These are phyloP conservation scores for Oreochromis aureus DNA, from an alignment of 2,113 vertebrate species.

Conservation along the genomic window DNA sequence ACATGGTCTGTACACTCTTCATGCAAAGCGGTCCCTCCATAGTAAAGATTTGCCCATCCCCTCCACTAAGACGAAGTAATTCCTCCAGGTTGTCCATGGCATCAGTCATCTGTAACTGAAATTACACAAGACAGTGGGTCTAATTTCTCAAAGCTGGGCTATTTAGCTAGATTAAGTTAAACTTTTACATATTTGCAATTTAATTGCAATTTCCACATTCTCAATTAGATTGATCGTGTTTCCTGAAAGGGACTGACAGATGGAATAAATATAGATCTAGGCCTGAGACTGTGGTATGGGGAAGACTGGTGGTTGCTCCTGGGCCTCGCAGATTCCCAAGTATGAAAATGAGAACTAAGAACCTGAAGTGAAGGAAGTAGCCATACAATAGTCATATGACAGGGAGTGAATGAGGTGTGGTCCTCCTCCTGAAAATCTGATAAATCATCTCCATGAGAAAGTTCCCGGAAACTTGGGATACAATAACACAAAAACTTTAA, in stretches of 20 bases:
- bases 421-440: not conserved
- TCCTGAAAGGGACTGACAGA: not conserved
- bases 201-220: not conserved
- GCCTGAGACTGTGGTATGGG: not conserved
- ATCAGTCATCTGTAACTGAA: slow-evolving; percentile 88
- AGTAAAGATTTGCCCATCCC: slow-evolving; percentile 94
- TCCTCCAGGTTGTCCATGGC: slow-evolving; percentile 90
- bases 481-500: not conserved
- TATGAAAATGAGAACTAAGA: not conserved
- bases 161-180: not conserved
- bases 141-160: not conserved
- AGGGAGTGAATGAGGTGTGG: not conserved
- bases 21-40: slow-evolving; percentile 92
- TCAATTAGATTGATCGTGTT: not conserved
- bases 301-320: not conserved
- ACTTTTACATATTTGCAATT: not conserved
- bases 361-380: not conserved
- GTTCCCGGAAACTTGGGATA: not conserved
- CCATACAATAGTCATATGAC: not conserved
- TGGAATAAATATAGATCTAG: not conserved
- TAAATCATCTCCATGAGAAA: not conserved
- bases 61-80: slow-evolving; percentile 87
- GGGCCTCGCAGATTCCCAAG: not conserved
- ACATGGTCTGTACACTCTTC: slow-evolving; percentile 97
- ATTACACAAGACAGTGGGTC: not conserved